Evolutionary conservation across 2,888 invertebrate genomes (phyloP).

Genomic region (Malthinus flaveolus): DNA sequence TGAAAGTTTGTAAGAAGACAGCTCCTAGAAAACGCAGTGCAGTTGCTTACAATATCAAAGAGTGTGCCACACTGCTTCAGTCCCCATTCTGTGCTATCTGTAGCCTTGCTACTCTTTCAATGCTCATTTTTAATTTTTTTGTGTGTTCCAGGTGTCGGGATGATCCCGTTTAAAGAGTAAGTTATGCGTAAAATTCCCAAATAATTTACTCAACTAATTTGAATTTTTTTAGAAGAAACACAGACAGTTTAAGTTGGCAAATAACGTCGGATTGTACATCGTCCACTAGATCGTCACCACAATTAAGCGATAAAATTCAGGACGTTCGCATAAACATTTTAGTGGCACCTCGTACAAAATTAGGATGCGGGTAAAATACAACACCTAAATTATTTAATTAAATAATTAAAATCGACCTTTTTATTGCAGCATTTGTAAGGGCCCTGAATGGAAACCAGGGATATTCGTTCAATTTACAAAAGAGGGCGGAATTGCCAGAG

Average conservation of each 20-base stretch:
- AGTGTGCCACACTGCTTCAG: too few species aligned
- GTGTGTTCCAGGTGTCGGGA: constrained; percentile 79
- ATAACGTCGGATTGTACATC: constrained; percentile 64
- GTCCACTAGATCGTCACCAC: constrained; percentile 61
- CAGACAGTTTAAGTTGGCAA: constrained; percentile 83
- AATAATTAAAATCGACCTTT: constrained; percentile 5
- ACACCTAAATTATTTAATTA: constrained; percentile 6
- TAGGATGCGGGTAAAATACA: constrained; percentile 76
- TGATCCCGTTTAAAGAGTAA: constrained; percentile 94
- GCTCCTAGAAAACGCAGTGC: too few species aligned
- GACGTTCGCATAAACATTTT: constrained; percentile 77
- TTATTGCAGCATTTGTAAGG: constrained; percentile 72
- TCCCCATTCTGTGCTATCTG: too few species aligned
- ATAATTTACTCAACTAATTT: too few species aligned
- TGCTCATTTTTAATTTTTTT: not conserved
- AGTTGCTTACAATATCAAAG: too few species aligned
- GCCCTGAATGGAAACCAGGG: constrained; percentile 84
- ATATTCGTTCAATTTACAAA: constrained; percentile 90
- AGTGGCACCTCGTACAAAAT: constrained; percentile 79
- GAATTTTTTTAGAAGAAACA: constrained; percentile 62
- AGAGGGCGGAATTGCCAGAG: constrained; percentile 84
- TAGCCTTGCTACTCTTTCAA: too few species aligned
- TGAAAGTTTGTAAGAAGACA: too few species aligned
- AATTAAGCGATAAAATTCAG: constrained; percentile 60
- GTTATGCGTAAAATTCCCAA: constrained; percentile 51